Conservation (phyloP, 1,140 invertebrate genomes). For the Neodiprion lecontei region DNA sequence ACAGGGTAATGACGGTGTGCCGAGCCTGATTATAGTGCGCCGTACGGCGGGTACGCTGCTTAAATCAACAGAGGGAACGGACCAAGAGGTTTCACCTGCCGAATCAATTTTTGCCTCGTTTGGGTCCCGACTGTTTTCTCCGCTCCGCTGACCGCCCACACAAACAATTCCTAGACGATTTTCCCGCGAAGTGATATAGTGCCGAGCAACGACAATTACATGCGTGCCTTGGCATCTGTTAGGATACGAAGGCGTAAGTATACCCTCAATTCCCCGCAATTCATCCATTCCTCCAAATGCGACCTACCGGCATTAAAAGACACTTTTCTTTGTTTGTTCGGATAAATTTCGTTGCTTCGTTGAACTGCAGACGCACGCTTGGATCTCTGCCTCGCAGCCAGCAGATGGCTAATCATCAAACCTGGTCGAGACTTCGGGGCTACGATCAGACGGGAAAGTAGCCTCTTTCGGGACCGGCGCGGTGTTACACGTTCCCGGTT, state of each 20-base stretch:
- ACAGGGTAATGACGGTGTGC: constrained; percentile 45
- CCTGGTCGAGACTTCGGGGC: neutral
- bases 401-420: neutral
- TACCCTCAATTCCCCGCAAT: neutral
- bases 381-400: neutral
- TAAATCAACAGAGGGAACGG: constrained; percentile 47
- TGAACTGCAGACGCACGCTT: neutral
- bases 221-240: no score
- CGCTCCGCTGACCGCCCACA: neutral
- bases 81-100: constrained; percentile 46
- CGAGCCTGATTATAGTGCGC: constrained; percentile 46
- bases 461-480: no score
- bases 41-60: constrained; percentile 43
- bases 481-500: no score
- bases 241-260: neutral
- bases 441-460: no score
- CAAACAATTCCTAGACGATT: neutral
- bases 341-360: neutral
- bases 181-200: neutral
- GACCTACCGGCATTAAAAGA: neutral
- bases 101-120: constrained; percentile 29
- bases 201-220: no score
- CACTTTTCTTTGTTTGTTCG: constrained; percentile 13
- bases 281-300: neutral
- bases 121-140: constrained; percentile 3